phyloP scores from a whole-genome alignment of 2,797 vertebrate species.

The Rhinichthys osculus region DNA sequence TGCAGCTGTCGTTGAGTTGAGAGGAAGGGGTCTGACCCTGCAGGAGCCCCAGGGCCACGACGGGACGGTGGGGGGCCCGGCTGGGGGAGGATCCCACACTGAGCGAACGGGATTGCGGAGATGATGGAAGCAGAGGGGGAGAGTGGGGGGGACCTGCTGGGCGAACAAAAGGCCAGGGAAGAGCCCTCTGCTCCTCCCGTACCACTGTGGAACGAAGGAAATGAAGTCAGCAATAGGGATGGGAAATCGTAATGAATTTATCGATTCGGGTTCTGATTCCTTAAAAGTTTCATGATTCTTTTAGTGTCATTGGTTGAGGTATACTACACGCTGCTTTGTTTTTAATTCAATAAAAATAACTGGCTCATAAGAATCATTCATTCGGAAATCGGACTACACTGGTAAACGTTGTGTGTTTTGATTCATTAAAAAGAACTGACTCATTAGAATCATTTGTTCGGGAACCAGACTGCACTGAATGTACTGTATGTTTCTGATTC shows the following conservation, averaged over 20 bases:
- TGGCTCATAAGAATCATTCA: neutral
- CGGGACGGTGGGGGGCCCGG: conserved; percentile 62
- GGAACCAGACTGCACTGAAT: neutral
- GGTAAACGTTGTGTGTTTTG: neutral
- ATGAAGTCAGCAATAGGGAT: neutral
- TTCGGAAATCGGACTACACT: neutral
- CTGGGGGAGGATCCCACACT: conserved; percentile 78
- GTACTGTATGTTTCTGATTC: neutral
- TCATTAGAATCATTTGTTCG: neutral
- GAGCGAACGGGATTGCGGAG: conserved; percentile 74
- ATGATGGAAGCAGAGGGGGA: conserved; percentile 72
- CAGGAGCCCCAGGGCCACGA: conserved; percentile 58
- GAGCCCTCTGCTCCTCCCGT: conserved; percentile 74
- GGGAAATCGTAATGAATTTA: neutral
- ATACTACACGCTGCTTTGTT: too few species aligned
- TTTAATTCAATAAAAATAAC: too few species aligned
- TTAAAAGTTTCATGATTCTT: neutral
- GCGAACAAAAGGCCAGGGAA: conserved; percentile 77
- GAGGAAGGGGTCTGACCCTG: conserved; percentile 67
- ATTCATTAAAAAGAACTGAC: neutral
- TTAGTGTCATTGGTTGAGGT: too few species aligned
- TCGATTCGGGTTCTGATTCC: neutral
- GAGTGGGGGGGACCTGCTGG: conserved; percentile 67
- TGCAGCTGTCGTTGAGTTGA: conserved; percentile 71
- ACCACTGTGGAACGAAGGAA: conserved; percentile 67